Conservation (phyloP, 1,140 invertebrate species). For the Rhagoletis pomonella region DNA sequence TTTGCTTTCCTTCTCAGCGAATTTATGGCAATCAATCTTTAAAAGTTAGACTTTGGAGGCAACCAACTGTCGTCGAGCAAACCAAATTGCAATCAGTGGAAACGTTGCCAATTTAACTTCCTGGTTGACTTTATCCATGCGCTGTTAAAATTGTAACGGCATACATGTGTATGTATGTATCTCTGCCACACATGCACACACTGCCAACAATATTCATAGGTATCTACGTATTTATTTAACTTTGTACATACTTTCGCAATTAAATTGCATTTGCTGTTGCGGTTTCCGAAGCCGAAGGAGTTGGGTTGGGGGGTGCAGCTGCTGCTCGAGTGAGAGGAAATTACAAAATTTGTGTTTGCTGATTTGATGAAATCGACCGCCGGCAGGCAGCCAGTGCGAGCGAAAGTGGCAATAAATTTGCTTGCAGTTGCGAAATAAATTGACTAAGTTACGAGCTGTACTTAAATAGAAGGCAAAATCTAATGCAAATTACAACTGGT, state of each 20-base stretch:
- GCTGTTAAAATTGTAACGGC: background rate
- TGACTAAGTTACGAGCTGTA: conserved; percentile 16
- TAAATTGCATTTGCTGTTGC: background rate
- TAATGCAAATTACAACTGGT: background rate
- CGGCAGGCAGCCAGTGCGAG: background rate
- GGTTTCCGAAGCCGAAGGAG: background rate
- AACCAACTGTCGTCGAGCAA: background rate
- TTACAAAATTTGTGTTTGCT: background rate
- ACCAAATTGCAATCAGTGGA: background rate
- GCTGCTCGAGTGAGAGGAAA: background rate
- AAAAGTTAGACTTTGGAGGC: background rate
- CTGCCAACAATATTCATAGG: background rate
- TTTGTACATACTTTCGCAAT: background rate
- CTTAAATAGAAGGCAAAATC: background rate
- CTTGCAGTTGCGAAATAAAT: conserved; percentile 20
- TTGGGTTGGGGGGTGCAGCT: background rate
- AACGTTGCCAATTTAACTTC: conserved; percentile 6
- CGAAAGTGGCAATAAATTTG: background rate
- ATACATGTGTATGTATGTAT: background rate
- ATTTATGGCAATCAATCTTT: conserved; percentile 30
- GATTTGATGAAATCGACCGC: conserved; percentile 37
- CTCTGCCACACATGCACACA: background rate
- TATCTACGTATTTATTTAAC: background rate
- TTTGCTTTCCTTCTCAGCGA: background rate
- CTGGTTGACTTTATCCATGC: background rate